Base-by-base conservation (phyloP, 2,888 invertebrate species). In the Agonopterix heracliana region DNA sequence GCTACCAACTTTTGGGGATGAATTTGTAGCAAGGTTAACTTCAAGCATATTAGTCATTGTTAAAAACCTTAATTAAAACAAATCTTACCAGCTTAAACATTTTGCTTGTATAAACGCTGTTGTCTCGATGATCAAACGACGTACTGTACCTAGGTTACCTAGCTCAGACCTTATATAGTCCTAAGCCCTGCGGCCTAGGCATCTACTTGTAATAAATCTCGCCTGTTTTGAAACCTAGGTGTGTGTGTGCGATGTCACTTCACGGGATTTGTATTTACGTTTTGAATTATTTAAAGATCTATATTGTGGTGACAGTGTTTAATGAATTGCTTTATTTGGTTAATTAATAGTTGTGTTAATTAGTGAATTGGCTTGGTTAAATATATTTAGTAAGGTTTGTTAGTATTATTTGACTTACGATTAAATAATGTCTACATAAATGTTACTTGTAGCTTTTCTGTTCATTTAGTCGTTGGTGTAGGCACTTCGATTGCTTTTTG, bases 91-190 rank as follows among this genome's bases (percentile, higher is more conserved):
- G 43, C 47, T 57, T 55, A 35, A 55, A 49, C 57, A 57, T 55
- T 12, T 40, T 52, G 50, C 17, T 44, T 10, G 13, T 44, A 8
- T 34, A 13, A 14, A 13, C 13, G 45, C 12, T 13, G 34, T n/a
- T 38, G 38, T 41, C 12, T 41, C 41, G 12, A 12, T 9, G 9
- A 41, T 41, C 13, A 5, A 12, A 5, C 10, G 41, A 12, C 12
- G 13, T 13, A 12, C 64, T 78, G 75, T 70, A 69, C 66, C 62
- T 58, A 56, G 66, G 61, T 66, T 54, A 58, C 55, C 62, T 74
- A 72, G 71, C 63, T 54, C 63, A 64, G 78, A 66, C 83, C 84
- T 86, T 86, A 71, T 86, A 86, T 86, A 86, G 78, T 58, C 51
- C 59, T 63, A 45, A 60, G 66, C 55, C 63, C 64, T 68, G 66